Evolutionary conservation across 92 coral and sea anemone genomes (phyloP), one percentile per base, ranked within the genome.

Genomic region (Epizoanthus ramosus): DNA sequence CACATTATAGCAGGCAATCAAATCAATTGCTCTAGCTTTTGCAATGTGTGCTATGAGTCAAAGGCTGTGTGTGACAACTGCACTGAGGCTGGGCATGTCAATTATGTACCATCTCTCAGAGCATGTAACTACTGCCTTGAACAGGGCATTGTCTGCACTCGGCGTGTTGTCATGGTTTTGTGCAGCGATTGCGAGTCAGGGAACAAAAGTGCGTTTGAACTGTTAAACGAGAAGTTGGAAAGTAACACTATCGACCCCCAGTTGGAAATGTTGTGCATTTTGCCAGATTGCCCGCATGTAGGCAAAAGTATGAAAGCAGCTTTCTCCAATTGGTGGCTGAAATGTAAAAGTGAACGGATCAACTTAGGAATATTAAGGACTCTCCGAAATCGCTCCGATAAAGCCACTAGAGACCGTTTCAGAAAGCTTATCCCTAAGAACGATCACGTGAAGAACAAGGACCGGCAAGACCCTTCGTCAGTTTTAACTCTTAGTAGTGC

Each of bases 381-480:
- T 18, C n/a, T 90, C 47, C 23, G 87, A 63, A 91, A 91, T 75
- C 80, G 88, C 33, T 76, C 91, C 6, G 63, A 71, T 72, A 80
- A 84, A 35, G 68, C 37, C 3, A 88, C 88, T 0, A 91, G 57
- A 15, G 90, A 88, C 12, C 9, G 45, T 16, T 91, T 91, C 41
- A 52, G 92, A 68, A 88, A 81, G 15, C 83, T 91, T 5, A 75
- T 91, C 3, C 90, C 83, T n/a, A 91, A 91, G 41, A 88, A 88
- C 35, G 88, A 92, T 58, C 95, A 89, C 75, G 89, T 92, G 1
- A 92, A 92, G 59, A 89, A 92, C 39, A 92, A 89, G 63, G 91
- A 92, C 81, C 21, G 84, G 63, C 95, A 92, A 87, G 95, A 92
- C 68, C 92, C 92, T 61, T 86, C 92, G 69, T 17, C 92, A 22